Base-by-base conservation (phyloP, 2,113 vertebrate genomes). In the Sander lucioperca region DNA sequence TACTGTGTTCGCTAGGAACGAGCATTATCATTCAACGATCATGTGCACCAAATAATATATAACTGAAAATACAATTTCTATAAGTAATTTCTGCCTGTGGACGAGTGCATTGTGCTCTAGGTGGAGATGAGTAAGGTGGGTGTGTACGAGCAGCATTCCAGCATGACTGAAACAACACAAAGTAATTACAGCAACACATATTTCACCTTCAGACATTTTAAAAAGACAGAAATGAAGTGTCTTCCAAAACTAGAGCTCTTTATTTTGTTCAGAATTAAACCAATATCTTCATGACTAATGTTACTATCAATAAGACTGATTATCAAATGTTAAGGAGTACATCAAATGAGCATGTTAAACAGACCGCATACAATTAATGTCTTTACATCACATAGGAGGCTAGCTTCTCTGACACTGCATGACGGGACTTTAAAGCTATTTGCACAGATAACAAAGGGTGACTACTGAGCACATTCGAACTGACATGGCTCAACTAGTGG, bases 401-500 rank as follows among this genome's bases (percentile, higher is more conserved):
- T 33, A 51, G 57, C 39, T 79, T 70, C 25, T 65, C 13, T 11
- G 58, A 48, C 51, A n/a, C 13, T 66, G n/a, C 64, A 62, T 25
- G 71, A 81, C 21, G 59, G 57, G 62, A 61, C 53, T 74, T 57
- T 61, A 63, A n/a, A 15, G 53, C 12, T 72, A 45, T 89, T 77
- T 77, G 75, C 74, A 86, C 74, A 73, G 53, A 89, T 74, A 82
- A 88, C 68, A 84, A 88, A 74, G 21, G 30, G 77, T 58, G 77
- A 84, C 82, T 68, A 79, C 68, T 71, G 89, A 59, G 87, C 73
- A 83, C 72, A 83, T 77, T 68, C 14, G 6, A 85, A 62, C 61
- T 72, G 84, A 80, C 78, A 51, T 86, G 87, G 86, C 75, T 92
- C 80, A 87, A 86, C 82, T 59, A 80, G 71, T 72, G 53, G 61